Evolutionary conservation across 2,888 invertebrate species (phyloP).

Genomic region (Sarcophaga variegata): DNA sequence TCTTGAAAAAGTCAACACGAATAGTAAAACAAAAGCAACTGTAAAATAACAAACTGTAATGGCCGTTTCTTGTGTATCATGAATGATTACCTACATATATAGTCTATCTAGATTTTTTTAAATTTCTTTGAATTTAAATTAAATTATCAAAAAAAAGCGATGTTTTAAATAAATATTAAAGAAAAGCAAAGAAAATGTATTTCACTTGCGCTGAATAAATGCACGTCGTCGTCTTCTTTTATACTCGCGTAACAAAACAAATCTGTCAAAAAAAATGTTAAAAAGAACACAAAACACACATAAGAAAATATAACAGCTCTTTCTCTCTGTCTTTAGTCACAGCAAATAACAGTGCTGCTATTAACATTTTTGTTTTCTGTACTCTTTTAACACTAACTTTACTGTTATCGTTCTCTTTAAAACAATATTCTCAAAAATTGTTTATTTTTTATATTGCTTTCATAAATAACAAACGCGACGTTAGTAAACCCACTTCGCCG

Average conservation of each 20-base stretch:
- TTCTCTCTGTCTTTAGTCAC: slow-evolving; percentile 19
- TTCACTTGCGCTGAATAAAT: slow-evolving; percentile 61
- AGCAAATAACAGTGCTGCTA: slow-evolving; percentile 22
- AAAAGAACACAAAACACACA: slow-evolving; percentile 59
- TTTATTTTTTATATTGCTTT: slow-evolving; percentile 53
- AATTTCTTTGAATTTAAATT: not conserved
- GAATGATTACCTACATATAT: not conserved
- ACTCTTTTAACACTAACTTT: slow-evolving; percentile 58
- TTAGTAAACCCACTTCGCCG: slow-evolving; percentile 69
- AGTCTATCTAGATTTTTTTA: not conserved
- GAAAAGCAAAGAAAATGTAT: slow-evolving; percentile 57
- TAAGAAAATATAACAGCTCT: slow-evolving; percentile 49
- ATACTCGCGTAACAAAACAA: slow-evolving; percentile 65
- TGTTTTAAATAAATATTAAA: slow-evolving; percentile 24
- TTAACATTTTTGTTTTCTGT: slow-evolving; percentile 28
- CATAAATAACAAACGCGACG: slow-evolving; percentile 65
- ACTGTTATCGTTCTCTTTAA: slow-evolving; percentile 42
- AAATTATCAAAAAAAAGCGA: not conserved
- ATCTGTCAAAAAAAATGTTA: slow-evolving; percentile 60
- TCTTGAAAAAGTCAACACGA: slow-evolving; percentile 27
- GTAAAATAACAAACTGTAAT: slow-evolving; percentile 12
- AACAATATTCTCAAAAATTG: slow-evolving; percentile 57
- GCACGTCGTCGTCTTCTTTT: slow-evolving; percentile 62
- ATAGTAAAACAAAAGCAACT: slow-evolving; percentile 42
- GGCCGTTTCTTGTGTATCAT: not conserved